These are phyloP conservation scores for Zaprionus kolodkinae DNA, from an alignment of 1,140 invertebrate species.

Conservation along the genomic window DNA sequence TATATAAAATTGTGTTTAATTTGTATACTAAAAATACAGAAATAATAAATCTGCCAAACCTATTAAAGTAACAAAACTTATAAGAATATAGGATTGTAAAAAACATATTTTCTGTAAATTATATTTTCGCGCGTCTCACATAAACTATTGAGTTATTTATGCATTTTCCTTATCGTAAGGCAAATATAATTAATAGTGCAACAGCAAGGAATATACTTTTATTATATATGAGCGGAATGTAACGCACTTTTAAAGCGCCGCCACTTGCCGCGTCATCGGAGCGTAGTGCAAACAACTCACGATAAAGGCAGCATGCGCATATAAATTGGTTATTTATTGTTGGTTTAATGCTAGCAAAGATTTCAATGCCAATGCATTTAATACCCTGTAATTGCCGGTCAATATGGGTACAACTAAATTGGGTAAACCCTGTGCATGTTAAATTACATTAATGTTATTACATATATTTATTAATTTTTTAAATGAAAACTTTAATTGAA, in stretches of 20 bases:
- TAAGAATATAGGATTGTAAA: background rate
- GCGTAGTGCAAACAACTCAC: slow-evolving; percentile 29
- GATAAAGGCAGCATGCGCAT: slow-evolving; percentile 76
- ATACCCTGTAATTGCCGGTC: background rate
- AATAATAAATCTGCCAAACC: background rate
- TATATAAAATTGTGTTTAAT: background rate
- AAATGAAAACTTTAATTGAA: too few relatives aligned
- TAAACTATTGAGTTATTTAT: background rate
- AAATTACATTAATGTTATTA: background rate
- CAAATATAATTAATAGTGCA: slow-evolving; percentile 64
- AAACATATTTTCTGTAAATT: background rate
- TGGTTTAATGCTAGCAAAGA: slow-evolving; percentile 47
- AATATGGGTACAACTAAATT: background rate
- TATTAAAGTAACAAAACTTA: background rate
- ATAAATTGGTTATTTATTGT: slow-evolving; percentile 81
- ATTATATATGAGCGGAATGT: background rate
- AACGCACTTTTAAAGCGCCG: slow-evolving; percentile 1
- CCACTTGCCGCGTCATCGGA: background rate
- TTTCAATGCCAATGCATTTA: slow-evolving; percentile 44
- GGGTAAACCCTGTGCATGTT: background rate
- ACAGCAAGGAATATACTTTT: background rate
- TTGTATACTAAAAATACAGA: background rate
- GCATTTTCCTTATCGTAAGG: slow-evolving; percentile 30
- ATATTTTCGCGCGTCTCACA: background rate
- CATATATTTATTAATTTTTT: too few relatives aligned